Evolutionary conservation across 2,113 vertebrate genomes (phyloP), one percentile per base, ranked within the genome.

Genomic region (Sander vitreus): DNA sequence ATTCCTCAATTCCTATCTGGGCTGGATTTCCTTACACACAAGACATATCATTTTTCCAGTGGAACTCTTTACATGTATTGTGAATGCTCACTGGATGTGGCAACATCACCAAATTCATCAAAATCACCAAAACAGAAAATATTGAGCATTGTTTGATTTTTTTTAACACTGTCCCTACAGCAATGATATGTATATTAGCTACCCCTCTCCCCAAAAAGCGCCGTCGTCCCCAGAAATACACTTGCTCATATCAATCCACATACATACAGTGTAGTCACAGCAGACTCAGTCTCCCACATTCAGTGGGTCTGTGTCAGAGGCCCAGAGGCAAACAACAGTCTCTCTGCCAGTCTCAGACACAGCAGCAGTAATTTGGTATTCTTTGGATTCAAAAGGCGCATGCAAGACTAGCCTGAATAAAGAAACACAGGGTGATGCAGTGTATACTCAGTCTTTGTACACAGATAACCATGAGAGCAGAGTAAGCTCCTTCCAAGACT

Each of bases 321-420:
- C 73, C 70, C 27, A 10, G 48, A 62, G 77, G 84, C 69, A 65
- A 74, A 73, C 21, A 33, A 68, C 54, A 14, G 1, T 73, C 11
- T 8, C 47, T 73, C 25, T 55, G 53, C 67, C 72, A 81, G 73
- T 50, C 64, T 65, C 13, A 64, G 64, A 27, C 45, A 65, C 48
- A 27, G 43, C 58, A 47, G 43, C 62, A 55, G 67, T 65, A 23
- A 76, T 67, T 59, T 36, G 45, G 27, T 62, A 80, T 74, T 30
- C 48, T 53, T 18, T 47, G 12, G 27, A 70, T 51, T 67, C 47
- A 50, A 27, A 76, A 76, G 48, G 15, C 69, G n/a, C 68, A 51
- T 10, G 25, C 39, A 33, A 51, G 47, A 72, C 21, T 14, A 9
- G 53, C 53, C 47, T 76, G 57, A 68, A 69, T 36, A 23, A 45